Base-by-base conservation (phyloP, 2,113 vertebrate species). In the Sinocyclocheilus maitianheensis region DNA sequence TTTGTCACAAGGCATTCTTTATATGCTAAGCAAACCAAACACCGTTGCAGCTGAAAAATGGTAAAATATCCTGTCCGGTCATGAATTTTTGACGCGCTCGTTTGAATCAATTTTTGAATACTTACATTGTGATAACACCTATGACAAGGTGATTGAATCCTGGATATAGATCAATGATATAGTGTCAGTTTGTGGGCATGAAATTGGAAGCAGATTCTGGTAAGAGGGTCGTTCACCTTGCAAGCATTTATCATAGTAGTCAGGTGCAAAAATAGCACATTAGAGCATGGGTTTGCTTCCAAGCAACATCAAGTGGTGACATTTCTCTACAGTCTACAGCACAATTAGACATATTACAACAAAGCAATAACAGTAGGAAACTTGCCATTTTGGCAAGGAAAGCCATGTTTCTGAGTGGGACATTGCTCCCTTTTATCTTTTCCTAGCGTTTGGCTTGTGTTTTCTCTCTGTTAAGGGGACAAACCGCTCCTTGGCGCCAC, bases 221-320 rank as follows among this genome's bases (percentile, higher is more conserved):
- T 26, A 11, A 46, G 60, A 65, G 37, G 22, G 40, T 46, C 13
- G 1, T 63, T 81, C 4, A 40, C 63, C 46, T 12, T 40, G 63
- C 26, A 40, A 7, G 26, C 65, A 53, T 83, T 71, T 58, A 72
- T 83, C 65, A 55, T 22, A 67, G 11, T 16, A 51, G 81, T 69
- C 81, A 69, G 24, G 62, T 71, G 83, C 67, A 48, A 69, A 79
- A 72, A 80, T 81, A 84, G 34, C 79, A 67, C 48, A 72, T 18
- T 82, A 77, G 43, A 55, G 51, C 30, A 26, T 9, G 46, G 5
- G 26, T 83, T 69, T 26, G 43, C 80, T 67, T 13, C 10, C 63
- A 30, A 16, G 24, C 40, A 48, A 71, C 18, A 71, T 67, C 62
- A 67, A 18, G 37, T 6, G 60, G 43, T 43, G 46, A 83, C 46